Conservation (phyloP, 2,888 invertebrate genomes). For the Resseliella maxima region DNA sequence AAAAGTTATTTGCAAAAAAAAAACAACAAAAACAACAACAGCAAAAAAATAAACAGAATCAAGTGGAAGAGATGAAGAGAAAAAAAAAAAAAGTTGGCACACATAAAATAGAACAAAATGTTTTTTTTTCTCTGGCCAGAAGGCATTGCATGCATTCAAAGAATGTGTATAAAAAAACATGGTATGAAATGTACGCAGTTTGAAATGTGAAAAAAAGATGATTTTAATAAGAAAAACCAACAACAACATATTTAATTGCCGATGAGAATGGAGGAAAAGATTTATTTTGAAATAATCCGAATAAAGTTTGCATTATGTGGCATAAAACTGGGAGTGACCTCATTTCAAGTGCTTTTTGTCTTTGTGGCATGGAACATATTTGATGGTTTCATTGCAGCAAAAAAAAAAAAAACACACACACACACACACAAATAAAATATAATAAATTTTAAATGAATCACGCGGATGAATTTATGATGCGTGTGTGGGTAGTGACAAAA, state of each 20-base stretch:
- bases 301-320: background rate
- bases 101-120: conserved; percentile 14
- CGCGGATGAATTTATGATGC: background rate
- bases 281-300: background rate
- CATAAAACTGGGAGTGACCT: conserved; percentile 17
- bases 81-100: too few relatives aligned
- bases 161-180: background rate
- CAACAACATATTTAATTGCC: background rate
- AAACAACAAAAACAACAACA: background rate
- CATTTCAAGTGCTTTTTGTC: background rate
- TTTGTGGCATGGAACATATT: background rate
- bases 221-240: background rate
- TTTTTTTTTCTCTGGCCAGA: background rate
- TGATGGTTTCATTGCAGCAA: background rate
- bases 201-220: background rate
- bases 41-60: too few relatives aligned
- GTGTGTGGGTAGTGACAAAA: background rate
- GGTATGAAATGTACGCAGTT: background rate
- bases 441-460: conserved; percentile 1
- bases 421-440: too few relatives aligned
- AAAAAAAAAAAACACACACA: too few relatives aligned
- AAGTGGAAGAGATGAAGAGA: background rate
- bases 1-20: background rate
- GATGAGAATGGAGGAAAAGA: background rate
- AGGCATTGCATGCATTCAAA: background rate